Conservation (phyloP, 2,113 vertebrate genomes). For the Myocastor coypus region DNA sequence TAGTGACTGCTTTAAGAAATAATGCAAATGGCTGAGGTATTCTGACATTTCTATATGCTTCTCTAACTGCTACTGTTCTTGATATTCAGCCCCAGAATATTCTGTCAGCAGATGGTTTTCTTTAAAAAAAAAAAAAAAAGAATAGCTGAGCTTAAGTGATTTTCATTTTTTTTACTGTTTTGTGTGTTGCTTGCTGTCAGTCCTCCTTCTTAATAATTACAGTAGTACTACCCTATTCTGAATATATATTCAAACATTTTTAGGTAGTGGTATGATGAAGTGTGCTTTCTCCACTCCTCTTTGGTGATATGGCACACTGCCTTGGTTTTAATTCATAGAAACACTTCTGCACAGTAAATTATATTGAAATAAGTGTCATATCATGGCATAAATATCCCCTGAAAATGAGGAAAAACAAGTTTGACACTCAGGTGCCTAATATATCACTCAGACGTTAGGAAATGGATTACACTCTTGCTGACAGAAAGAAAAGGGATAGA, state of each 20-base stretch:
- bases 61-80: background rate
- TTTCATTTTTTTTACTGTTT: conserved; percentile 10
- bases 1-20: background rate
- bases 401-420: conserved; percentile 82
- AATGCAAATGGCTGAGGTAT: background rate
- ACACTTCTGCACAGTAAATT: conserved; percentile 76
- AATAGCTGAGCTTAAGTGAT: background rate
- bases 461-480: conserved; percentile 83
- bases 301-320: conserved; percentile 47
- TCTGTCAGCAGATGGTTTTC: conserved; percentile 51
- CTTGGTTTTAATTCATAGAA: conserved; percentile 76
- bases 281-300: conserved; percentile 49
- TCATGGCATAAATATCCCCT: conserved; percentile 75
- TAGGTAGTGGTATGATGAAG: conserved; percentile 58
- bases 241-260: conserved; percentile 61
- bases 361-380: conserved; percentile 80
- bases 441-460: conserved; percentile 81
- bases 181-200: conserved; percentile 10
- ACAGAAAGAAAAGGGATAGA: conserved; percentile 65
- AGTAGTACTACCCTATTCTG: conserved; percentile 20
- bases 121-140: conserved; percentile 1
- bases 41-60: background rate
- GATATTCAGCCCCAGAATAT: background rate
- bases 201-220: conserved; percentile 52
- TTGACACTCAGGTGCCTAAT: conserved; percentile 80